Percentiles rank a stretch among this genome's conserved stretches.
Evolutionary conservation across 2,113 vertebrate genomes (phyloP).

Genomic region (Hypanus sabinus): DNA sequence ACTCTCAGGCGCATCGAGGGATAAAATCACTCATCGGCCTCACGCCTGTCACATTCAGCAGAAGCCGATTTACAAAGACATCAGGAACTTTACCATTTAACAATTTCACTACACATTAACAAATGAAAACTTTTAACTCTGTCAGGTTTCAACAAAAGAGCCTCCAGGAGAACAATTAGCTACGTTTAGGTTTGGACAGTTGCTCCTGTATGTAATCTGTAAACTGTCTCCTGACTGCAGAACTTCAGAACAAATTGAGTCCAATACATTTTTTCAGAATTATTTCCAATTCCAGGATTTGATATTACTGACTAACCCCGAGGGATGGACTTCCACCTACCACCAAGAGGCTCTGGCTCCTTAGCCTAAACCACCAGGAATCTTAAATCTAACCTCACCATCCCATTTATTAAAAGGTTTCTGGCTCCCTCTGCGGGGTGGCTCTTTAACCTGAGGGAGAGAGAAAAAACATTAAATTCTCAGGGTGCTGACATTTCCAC

Average conservation of each 20-base stretch:
- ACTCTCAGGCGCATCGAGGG: slow-evolving; percentile 30
- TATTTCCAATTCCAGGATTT: background rate
- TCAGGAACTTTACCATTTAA: slow-evolving; percentile 30
- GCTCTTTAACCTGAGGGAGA: background rate
- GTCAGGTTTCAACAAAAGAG: slow-evolving; percentile 22
- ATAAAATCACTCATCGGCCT: slow-evolving; percentile 32
- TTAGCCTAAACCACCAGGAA: background rate
- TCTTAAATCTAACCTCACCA: background rate
- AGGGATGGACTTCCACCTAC: background rate
- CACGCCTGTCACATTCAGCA: slow-evolving; percentile 25
- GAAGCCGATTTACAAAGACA: slow-evolving; percentile 36
- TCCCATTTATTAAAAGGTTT: background rate
- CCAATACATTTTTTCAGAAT: slow-evolving; percentile 29
- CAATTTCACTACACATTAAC: slow-evolving; percentile 31
- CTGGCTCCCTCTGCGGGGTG: background rate
- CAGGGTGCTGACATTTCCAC: background rate
- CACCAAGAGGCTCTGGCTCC: background rate
- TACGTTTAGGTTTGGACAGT: background rate
- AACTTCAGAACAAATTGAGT: slow-evolving; percentile 22
- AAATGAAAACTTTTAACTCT: slow-evolving; percentile 36
- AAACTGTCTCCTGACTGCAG: background rate
- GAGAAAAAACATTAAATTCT: background rate
- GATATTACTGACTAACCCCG: background rate
- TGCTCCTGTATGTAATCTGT: slow-evolving; percentile 8
- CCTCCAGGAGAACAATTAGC: slow-evolving; percentile 30